Conservation (phyloP, 1,140 invertebrate species). For the Trigoniulus corallinus region DNA sequence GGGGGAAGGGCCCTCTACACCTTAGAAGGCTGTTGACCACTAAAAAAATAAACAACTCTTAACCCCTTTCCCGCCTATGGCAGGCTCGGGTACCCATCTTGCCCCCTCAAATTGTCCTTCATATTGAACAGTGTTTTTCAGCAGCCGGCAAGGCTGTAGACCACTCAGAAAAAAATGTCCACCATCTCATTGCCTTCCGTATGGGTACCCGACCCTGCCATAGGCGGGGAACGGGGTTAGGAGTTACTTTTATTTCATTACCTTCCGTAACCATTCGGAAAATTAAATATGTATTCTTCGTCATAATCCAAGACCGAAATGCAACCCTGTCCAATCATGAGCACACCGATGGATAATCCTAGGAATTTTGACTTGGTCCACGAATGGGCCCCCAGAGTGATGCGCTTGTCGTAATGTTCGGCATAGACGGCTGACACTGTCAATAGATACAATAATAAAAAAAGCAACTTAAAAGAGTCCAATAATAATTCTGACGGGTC, state of each 20-base stretch:
- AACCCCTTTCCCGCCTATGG: too few species aligned
- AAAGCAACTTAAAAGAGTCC: too few species aligned
- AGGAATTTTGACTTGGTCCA: conserved; percentile 98
- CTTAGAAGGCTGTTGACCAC: background rate
- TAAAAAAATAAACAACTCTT: too few species aligned
- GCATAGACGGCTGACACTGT: conserved; percentile 92
- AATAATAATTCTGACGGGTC: too few species aligned
- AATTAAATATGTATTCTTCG: conserved; percentile 84
- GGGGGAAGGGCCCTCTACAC: background rate
- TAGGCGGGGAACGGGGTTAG: too few species aligned
- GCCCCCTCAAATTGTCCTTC: too few species aligned
- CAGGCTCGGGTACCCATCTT: too few species aligned
- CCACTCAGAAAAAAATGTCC: too few species aligned
- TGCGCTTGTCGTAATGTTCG: conserved; percentile 75
- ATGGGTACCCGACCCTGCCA: too few species aligned
- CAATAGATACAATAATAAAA: conserved; percentile 18
- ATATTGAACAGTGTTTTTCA: too few species aligned
- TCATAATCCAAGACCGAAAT: conserved; percentile 63
- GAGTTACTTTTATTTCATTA: too few species aligned
- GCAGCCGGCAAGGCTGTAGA: background rate
- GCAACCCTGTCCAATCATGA: conserved; percentile 40
- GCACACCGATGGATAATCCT: conserved; percentile 69
- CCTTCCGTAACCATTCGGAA: conserved; percentile 90
- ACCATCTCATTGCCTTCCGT: too few species aligned
- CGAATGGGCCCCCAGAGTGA: conserved; percentile 82